Evolutionary conservation across 1,140 invertebrate genomes (phyloP), one percentile per base, ranked within the genome.

Genomic region (Augochlora pura): DNA sequence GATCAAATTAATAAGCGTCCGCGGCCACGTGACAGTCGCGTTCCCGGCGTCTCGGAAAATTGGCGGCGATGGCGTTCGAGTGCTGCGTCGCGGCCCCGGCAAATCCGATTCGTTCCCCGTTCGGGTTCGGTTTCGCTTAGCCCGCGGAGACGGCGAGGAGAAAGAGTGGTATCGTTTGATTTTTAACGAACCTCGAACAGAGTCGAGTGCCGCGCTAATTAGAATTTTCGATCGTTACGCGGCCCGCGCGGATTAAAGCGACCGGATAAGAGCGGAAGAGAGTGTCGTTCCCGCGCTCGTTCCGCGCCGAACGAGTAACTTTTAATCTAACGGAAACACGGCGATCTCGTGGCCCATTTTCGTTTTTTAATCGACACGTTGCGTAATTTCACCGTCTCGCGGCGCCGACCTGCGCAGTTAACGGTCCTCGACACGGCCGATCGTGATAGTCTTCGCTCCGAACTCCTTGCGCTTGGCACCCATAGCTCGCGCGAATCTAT

Each of bases 271-370:
- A 42, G 60, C 49, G n/a, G 7, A 66, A 27, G 21, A 12, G 59
- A 25, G 23, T 39, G 32, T 71, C 42, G 21, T 46, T 77, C 38
- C 7, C 32, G n/a, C 8, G 14, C 59, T 21, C n/a, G 49, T 46
- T 25, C 54, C n/a, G n/a, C 2, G 65, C 65, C 18, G 1, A 3
- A 6, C 12, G 27, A 73, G 65, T 39, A 39, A 82, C 54, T 59
- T 74, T 81, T 65, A 59, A 82, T 82, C 27, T 39, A 82, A 82
- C 65, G 65, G 74, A 82, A 32, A 81, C 66, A 60, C 42, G 27
- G 27, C 32, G 46, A 52, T 57, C 52, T 25, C 70, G 12, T 69
- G 23, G 0, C 14, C 9, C 32, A n/a, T 27, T 42, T 27, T 8
- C 9, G n/a, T 59, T 9, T 3, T 10, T 54, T 18, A 6, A 7